phyloP scores from a whole-genome alignment of 2,888 invertebrate species.

The Ametastegia equiseti region DNA sequence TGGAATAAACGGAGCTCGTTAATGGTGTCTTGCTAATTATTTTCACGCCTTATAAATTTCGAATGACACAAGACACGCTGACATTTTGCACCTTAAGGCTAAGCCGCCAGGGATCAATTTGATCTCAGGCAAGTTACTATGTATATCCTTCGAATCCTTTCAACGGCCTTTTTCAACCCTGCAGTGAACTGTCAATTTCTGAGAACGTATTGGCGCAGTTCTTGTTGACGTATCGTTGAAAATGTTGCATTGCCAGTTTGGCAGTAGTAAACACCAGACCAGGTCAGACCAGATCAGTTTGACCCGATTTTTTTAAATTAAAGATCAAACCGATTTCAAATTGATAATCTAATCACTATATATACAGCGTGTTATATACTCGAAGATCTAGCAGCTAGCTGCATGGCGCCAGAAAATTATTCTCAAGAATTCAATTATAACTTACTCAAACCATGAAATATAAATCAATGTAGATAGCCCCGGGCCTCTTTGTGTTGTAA shows the following conservation, averaged over 20 bases:
- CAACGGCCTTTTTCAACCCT: background rate
- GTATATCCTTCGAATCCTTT: background rate
- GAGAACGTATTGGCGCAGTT: background rate
- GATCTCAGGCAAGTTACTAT: background rate
- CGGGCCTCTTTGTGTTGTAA: background rate
- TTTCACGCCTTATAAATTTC: background rate
- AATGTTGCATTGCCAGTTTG: background rate
- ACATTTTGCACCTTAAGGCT: background rate
- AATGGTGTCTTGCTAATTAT: background rate
- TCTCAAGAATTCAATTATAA: background rate
- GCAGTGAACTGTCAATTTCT: background rate
- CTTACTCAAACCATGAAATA: background rate
- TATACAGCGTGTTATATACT: background rate
- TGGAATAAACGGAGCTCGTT: background rate
- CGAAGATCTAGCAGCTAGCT: background rate
- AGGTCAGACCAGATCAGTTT: too few species aligned
- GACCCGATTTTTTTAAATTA: background rate
- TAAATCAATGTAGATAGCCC: slow-evolving; percentile 7
- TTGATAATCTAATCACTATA: background rate
- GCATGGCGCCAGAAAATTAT: background rate
- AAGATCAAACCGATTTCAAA: background rate
- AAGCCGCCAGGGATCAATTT: background rate
- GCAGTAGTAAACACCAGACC: background rate
- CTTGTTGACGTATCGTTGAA: background rate
- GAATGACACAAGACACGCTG: background rate